Evolutionary conservation across 2,113 vertebrate species (phyloP).

Genomic region (Fregetta grallaria): DNA sequence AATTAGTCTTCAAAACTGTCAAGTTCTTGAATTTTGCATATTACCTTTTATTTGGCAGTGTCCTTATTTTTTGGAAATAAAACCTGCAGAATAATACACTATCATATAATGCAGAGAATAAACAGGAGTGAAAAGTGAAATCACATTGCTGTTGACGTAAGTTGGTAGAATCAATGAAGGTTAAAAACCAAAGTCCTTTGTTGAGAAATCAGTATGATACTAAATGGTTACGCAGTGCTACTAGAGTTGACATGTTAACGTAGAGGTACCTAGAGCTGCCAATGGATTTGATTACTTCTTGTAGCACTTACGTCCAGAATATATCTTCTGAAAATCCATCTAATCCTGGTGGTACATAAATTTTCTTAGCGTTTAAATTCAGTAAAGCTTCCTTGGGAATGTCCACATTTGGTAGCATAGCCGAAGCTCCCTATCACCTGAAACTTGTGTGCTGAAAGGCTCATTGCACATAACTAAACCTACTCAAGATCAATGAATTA

Average conservation of each 20-base stretch:
- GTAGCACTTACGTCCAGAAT: neutral
- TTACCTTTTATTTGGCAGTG: neutral
- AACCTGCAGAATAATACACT: neutral
- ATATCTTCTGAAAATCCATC: neutral
- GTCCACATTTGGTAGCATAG: neutral
- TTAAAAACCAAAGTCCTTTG: neutral
- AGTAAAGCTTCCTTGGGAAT: neutral
- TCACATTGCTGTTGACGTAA: neutral
- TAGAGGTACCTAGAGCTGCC: neutral
- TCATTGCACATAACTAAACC: neutral
- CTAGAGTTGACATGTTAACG: neutral
- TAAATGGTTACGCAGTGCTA: neutral
- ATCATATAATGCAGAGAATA: neutral
- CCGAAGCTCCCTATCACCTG: neutral
- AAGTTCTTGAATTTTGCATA: neutral
- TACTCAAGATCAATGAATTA: neutral
- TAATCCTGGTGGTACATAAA: neutral
- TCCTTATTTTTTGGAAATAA: neutral
- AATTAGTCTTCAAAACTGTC: neutral
- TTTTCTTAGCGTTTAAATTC: neutral
- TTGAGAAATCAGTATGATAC: neutral
- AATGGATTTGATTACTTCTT: neutral
- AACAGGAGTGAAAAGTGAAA: neutral
- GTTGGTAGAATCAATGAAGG: neutral
- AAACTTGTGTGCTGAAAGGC: neutral